A percentile compares a stretch with the other conserved stretches of the same genome.
These are phyloP conservation scores for Hartigia nigra DNA, from an alignment of 2,888 invertebrate species.

Conservation along the genomic window DNA sequence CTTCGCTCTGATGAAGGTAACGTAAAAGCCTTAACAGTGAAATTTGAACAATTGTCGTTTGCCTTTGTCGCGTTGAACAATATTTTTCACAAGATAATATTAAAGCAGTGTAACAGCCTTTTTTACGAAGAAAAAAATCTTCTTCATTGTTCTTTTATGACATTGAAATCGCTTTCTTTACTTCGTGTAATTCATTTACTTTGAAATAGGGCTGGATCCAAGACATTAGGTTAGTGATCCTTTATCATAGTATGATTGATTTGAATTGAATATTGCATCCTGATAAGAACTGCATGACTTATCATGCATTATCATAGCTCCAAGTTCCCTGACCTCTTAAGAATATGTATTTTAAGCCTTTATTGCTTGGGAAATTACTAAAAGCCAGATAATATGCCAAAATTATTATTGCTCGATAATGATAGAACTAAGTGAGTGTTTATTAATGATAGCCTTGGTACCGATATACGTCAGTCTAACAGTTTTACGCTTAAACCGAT, in stretches of 20 bases:
- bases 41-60: too few species aligned
- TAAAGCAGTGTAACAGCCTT: not conserved
- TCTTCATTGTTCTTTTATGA: not conserved
- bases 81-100: not conserved
- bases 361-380: not conserved
- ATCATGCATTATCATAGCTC: not conserved
- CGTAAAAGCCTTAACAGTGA: not conserved
- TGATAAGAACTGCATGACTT: not conserved
- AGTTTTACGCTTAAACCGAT: not conserved
- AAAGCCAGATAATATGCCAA: not conserved
- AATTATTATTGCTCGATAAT: not conserved
- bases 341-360: not conserved
- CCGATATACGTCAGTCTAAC: not conserved
- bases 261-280: not conserved
- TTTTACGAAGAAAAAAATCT: not conserved
- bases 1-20: constrained; percentile 83
- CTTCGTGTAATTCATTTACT: not conserved
- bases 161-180: not conserved
- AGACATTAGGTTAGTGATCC: not conserved
- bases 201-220: not conserved
- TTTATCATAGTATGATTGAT: not conserved
- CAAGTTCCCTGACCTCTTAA: not conserved
- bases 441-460: not conserved
- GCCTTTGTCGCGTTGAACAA: not conserved
- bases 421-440: not conserved